These are phyloP conservation scores for Isaurus tuberculatus DNA, from an alignment of 92 coral and sea anemone genomes.

Conservation along the genomic window DNA sequence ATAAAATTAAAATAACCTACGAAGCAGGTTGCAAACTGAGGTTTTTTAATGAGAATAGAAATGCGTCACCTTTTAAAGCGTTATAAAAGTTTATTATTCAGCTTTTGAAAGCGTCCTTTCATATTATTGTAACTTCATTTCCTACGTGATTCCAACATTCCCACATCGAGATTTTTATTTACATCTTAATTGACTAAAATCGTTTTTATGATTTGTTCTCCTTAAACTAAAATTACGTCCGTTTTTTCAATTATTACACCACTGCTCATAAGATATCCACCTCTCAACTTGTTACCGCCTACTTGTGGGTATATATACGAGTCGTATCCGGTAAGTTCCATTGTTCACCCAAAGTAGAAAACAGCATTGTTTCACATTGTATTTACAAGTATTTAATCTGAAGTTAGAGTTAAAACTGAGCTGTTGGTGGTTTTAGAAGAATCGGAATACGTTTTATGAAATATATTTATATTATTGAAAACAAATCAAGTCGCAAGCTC, in stretches of 20 bases:
- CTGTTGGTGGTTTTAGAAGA: neutral
- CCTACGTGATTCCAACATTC: neutral
- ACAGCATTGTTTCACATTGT: neutral
- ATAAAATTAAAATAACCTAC: neutral
- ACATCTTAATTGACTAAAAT: conserved; percentile 13
- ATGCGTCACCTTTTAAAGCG: neutral
- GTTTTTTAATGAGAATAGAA: too few species aligned
- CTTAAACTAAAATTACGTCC: neutral
- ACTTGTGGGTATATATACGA: neutral
- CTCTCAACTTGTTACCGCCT: neutral
- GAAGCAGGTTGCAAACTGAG: too few species aligned
- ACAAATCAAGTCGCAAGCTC: neutral
- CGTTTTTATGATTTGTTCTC: conserved; percentile 16
- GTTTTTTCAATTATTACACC: neutral
- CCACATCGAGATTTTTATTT: conserved; percentile 1
- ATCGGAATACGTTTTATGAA: neutral
- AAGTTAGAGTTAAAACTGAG: neutral
- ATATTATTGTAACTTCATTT: neutral
- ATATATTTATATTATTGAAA: neutral
- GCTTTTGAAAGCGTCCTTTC: neutral
- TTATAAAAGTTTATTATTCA: neutral
- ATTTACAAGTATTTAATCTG: conserved; percentile 14
- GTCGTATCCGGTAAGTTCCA: conserved; percentile 6
- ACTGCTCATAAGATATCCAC: neutral
- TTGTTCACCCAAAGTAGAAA: neutral